Percentiles rank a stretch among this genome's conserved stretches.
Conservation (phyloP, 2,888 invertebrate species). For the Mystacides longicornis region DNA sequence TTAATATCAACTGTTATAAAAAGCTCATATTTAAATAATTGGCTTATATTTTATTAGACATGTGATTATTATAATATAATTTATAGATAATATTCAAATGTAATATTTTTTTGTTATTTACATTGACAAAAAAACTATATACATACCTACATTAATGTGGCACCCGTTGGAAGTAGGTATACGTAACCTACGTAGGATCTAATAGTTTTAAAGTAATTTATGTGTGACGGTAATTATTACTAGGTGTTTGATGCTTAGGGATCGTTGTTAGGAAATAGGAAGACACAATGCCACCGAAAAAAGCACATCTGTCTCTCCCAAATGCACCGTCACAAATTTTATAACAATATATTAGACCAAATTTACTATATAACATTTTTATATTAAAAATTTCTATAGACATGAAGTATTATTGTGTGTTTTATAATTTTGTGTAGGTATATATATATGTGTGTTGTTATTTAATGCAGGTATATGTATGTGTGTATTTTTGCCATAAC, state of each 20-base stretch:
- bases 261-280: too few relatives aligned
- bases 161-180: too few relatives aligned
- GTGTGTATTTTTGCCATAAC: slow-evolving; percentile 26
- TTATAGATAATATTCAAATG: too few relatives aligned
- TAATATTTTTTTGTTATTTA: too few relatives aligned
- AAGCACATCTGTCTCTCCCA: slow-evolving; percentile 21
- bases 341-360: slow-evolving; percentile 6
- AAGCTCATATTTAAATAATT: too few relatives aligned
- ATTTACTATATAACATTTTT: neutral
- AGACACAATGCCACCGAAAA: too few relatives aligned
- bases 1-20: too few relatives aligned
- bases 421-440: neutral
- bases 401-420: neutral
- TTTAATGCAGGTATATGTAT: slow-evolving; percentile 16
- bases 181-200: too few relatives aligned
- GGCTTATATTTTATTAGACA: too few relatives aligned
- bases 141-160: too few relatives aligned
- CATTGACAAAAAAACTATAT: too few relatives aligned
- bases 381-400: neutral
- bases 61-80: too few relatives aligned
- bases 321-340: slow-evolving; percentile 6
- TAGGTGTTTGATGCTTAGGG: slow-evolving; percentile 8
- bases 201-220: slow-evolving; percentile 12
- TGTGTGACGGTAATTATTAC: slow-evolving; percentile 8
- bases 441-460: neutral